These are phyloP conservation scores for Baccha elongata DNA, from an alignment of 2,888 invertebrate species.

Conservation along the genomic window DNA sequence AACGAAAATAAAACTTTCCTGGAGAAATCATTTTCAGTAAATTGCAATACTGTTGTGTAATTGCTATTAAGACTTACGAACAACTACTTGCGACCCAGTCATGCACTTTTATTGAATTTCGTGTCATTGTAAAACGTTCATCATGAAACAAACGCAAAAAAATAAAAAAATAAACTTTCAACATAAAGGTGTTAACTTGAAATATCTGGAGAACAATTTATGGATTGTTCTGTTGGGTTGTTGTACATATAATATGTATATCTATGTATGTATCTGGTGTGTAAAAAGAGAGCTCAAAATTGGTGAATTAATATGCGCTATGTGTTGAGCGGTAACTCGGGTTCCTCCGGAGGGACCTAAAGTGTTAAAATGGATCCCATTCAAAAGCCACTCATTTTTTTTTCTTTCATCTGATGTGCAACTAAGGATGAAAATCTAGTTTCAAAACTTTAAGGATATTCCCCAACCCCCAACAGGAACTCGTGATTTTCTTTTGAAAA, in stretches of 20 bases:
- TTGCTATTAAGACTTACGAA: too few species aligned
- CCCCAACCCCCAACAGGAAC: neutral
- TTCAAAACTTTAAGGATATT: slow-evolving; percentile 15
- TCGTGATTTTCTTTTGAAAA: slow-evolving; percentile 1
- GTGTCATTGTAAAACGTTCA: slow-evolving; percentile 6
- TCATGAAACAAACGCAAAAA: neutral
- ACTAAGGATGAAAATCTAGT: neutral
- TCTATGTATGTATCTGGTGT: neutral
- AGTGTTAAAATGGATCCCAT: slow-evolving; percentile 27
- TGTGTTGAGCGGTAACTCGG: slow-evolving; percentile 17
- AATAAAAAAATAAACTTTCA: slow-evolving; percentile 3
- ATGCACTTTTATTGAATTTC: neutral
- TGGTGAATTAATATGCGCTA: slow-evolving; percentile 28
- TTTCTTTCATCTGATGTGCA: neutral
- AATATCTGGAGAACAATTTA: slow-evolving; percentile 29
- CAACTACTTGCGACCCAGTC: too few species aligned
- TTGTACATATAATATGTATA: neutral
- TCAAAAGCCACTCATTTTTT: neutral
- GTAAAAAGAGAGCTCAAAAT: slow-evolving; percentile 9
- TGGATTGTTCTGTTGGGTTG: slow-evolving; percentile 16
- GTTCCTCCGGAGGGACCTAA: slow-evolving; percentile 2
- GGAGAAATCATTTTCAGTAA: too few species aligned
- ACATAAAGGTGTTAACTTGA: slow-evolving; percentile 22
- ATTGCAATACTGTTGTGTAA: too few species aligned
- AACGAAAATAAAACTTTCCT: too few species aligned